Evolutionary conservation across 2,797 vertebrate genomes (phyloP), one percentile per base, ranked within the genome.

Genomic region (Hyperoplus immaculatus): DNA sequence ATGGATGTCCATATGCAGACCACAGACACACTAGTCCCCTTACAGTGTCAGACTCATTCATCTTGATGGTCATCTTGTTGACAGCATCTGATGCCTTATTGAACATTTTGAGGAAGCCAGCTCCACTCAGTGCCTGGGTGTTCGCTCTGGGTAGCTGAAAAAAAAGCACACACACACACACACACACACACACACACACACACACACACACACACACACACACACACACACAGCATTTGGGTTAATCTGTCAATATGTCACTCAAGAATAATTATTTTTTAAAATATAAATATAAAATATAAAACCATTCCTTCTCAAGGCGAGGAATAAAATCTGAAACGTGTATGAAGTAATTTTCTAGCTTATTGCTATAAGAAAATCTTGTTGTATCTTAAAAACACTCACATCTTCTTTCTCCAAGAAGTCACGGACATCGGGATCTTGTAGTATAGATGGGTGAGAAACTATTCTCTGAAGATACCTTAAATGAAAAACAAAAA

Each of bases 21-120:
- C 41, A 62, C 29, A 63, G 72, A 63, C 41, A 38, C 13, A 59
- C 56, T 29, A n/a, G 36, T 63, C 38, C 15, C 87, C 97, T 97
- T 92, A 99, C 98, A 7, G 97, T 95, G 89, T 99, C 97, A 0
- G 97, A 97, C 79, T 99, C 97, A 0, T 98, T 98, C 94, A 99
- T 99, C 95, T 98, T 99, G 91, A 99, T 97, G 80, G 98, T 99
- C 97, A 99, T 99, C 94, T 99, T 99, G 94, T 96, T 99, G 88
- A 99, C 97, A 0, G 98, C 98, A 10, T 99, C 97, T 0, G 98
- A 98, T 1, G 98, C 98, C 92, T 95, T 98, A 94, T 94, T 98
- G 92, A 99, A 97, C 97, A 99, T 99, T 94, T 99, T 99, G 82
- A 99, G 95, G 83, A 99, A 96, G 64, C 98, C 97, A 45, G 98